phyloP scores from a whole-genome alignment of 2,797 vertebrate genomes.

The Apogon talboti region DNA sequence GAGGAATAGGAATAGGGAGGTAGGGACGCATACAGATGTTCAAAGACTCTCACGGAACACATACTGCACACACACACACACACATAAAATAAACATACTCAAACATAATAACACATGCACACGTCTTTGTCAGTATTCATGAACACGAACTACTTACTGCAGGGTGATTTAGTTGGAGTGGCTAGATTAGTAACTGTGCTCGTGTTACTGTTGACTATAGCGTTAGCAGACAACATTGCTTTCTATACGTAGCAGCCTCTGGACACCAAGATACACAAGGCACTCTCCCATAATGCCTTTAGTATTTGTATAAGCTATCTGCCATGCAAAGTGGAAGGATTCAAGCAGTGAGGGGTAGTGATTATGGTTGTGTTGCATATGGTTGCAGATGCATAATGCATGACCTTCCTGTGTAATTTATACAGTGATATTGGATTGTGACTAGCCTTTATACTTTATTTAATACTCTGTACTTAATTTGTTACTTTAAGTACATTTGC shows the following conservation, averaged over 20 bases:
- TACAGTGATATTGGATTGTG: constrained; percentile 53
- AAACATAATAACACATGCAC: constrained; percentile 55
- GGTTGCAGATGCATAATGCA: constrained; percentile 50
- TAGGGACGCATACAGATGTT: constrained; percentile 64
- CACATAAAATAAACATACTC: constrained; percentile 66
- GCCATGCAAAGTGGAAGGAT: constrained; percentile 47
- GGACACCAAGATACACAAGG: constrained; percentile 45
- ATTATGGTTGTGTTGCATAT: constrained; percentile 56
- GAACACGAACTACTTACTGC: constrained; percentile 69
- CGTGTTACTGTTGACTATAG: constrained; percentile 27
- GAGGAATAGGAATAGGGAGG: constrained; percentile 51
- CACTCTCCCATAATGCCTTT: constrained; percentile 64
- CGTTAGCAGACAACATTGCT: constrained; percentile 39
- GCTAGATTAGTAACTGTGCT: constrained; percentile 54
- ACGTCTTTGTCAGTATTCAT: constrained; percentile 71
- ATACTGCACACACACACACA: constrained; percentile 35
- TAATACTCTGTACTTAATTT: not conserved
- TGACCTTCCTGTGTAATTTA: constrained; percentile 57
- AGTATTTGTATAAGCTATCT: constrained; percentile 21
- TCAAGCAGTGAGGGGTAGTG: constrained; percentile 17
- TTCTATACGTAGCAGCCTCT: constrained; percentile 17
- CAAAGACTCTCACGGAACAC: constrained; percentile 32
- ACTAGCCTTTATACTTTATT: constrained; percentile 31
- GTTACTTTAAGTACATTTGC: not conserved
- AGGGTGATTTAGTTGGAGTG: constrained; percentile 66